A percentile compares a stretch with the other conserved stretches of the same genome.
phyloP scores from a whole-genome alignment of 2,888 invertebrate genomes.

The Chorisops tibialis region DNA sequence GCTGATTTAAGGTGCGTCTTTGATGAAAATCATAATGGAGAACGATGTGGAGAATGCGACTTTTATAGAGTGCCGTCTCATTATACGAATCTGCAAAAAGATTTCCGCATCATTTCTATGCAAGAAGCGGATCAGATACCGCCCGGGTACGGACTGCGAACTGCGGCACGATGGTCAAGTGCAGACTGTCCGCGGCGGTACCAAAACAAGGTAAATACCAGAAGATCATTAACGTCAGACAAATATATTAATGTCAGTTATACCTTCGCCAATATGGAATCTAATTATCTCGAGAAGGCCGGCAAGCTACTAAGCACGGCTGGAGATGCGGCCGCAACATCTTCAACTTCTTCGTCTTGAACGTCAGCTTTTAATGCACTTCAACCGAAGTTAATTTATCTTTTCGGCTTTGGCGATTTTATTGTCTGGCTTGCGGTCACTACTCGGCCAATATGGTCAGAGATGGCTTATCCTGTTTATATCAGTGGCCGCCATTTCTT shows the following conservation, averaged over 20 bases:
- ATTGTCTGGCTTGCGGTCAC: conserved; percentile 17
- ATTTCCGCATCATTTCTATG: background rate
- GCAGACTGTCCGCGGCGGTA: conserved; percentile 31
- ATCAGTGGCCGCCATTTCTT: background rate
- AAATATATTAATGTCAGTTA: conserved; percentile 40
- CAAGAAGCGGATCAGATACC: background rate
- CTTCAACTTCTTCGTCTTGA: background rate
- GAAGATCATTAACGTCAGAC: conserved; percentile 40
- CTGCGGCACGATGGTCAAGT: conserved; percentile 7
- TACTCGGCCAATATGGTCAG: conserved; percentile 9
- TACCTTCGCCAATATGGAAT: conserved; percentile 38
- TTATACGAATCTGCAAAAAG: too few species aligned
- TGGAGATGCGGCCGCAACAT: background rate
- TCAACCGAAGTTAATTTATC: conserved; percentile 23
- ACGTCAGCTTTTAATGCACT: background rate
- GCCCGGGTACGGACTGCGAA: background rate
- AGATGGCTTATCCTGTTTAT: conserved; percentile 4
- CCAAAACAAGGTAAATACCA: conserved; percentile 40
- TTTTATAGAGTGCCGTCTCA: background rate
- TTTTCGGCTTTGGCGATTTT: conserved; percentile 12
- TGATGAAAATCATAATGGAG: background rate
- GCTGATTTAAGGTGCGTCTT: background rate
- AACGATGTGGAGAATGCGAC: background rate
- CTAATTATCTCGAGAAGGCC: conserved; percentile 37
- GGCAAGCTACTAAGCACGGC: background rate